Conservation (phyloP, 2,888 invertebrate genomes). For the Lochmaea capreae region DNA sequence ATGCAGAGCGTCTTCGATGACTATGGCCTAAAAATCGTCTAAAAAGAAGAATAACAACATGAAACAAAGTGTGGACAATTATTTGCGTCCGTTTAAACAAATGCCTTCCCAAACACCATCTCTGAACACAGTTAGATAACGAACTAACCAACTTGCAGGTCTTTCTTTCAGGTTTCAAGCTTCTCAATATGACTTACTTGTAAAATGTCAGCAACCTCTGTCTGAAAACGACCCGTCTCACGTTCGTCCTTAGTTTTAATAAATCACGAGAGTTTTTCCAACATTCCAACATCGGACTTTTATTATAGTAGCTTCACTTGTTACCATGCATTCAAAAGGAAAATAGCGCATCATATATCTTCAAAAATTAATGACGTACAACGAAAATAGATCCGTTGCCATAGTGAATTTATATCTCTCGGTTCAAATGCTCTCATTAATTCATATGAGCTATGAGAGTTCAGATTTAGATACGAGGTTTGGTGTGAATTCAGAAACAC, state of each 20-base stretch:
- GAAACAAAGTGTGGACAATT: too few species aligned
- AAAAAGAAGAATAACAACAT: too few species aligned
- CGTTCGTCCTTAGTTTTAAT: not conserved
- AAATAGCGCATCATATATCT: not conserved
- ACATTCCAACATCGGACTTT: not conserved
- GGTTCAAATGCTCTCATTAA: constrained; percentile 8
- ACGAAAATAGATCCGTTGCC: not conserved
- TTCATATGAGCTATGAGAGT: not conserved
- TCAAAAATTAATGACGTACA: not conserved
- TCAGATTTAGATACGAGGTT: not conserved
- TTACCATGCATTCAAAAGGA: not conserved
- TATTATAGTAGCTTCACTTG: not conserved
- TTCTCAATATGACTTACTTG: too few species aligned
- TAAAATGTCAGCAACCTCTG: too few species aligned
- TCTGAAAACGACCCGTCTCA: not conserved
- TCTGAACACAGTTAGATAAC: too few species aligned
- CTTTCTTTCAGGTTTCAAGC: too few species aligned
- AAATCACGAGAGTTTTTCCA: not conserved
- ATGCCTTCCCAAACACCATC: too few species aligned
- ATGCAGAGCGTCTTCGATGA: too few species aligned
- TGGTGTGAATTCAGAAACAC: not conserved
- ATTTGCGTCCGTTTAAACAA: too few species aligned
- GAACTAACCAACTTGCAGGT: too few species aligned
- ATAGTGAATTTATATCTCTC: constrained; percentile 4
- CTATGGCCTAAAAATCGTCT: too few species aligned